phyloP scores from a whole-genome alignment of 2,797 vertebrate species.

The Euthynnus affinis region DNA sequence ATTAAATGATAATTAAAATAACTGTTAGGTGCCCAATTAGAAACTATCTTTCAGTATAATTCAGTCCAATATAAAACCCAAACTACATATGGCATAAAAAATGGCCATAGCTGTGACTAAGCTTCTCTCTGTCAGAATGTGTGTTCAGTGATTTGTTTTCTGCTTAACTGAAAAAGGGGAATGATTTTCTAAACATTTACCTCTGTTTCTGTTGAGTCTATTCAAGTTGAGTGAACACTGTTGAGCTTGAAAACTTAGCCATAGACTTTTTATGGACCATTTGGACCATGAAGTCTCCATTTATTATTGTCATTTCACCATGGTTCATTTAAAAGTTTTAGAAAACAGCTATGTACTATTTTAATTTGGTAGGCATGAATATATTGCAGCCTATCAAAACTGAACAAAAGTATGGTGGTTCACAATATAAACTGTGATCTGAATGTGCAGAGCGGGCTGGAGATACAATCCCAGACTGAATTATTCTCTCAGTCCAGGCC shows the following conservation, averaged over 20 bases:
- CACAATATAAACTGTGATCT: slow-evolving; percentile 13
- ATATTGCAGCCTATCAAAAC: neutral
- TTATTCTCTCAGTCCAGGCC: slow-evolving; percentile 31
- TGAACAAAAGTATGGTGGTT: neutral
- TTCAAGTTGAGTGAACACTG: neutral
- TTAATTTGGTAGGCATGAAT: neutral
- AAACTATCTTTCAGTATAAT: neutral
- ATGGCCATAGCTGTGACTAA: no score
- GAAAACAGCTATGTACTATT: slow-evolving; percentile 2
- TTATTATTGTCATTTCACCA: slow-evolving; percentile 6
- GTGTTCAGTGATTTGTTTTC: neutral
- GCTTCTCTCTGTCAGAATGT: no score
- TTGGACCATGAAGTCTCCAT: neutral
- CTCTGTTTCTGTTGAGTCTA: slow-evolving; percentile 1
- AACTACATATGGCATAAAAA: neutral
- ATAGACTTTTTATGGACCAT: neutral
- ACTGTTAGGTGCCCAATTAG: neutral
- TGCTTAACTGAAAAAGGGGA: neutral
- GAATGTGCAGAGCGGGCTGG: slow-evolving; percentile 4
- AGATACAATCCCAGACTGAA: slow-evolving; percentile 9
- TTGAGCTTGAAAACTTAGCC: neutral
- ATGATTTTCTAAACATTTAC: slow-evolving; percentile 17
- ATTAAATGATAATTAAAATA: neutral
- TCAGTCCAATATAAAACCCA: neutral
- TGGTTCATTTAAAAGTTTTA: slow-evolving; percentile 4